phyloP scores from a whole-genome alignment of 2,113 vertebrate species.

The Panthera uncia region DNA sequence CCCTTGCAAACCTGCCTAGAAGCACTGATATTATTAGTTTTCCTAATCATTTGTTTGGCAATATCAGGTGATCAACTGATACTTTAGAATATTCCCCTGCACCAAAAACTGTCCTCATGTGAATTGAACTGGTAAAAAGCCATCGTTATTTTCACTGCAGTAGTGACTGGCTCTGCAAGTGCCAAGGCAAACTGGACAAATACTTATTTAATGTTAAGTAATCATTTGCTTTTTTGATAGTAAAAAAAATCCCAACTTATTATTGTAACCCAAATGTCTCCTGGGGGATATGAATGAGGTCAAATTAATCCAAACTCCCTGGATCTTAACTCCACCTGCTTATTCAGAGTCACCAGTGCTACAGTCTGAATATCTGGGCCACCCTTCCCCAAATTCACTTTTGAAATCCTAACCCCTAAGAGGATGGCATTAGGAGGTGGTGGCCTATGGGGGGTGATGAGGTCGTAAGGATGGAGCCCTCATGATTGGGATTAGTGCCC shows the following conservation, averaged over 20 bases:
- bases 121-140: not conserved
- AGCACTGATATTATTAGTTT: not conserved
- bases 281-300: constrained; percentile 6
- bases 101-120: not conserved
- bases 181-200: constrained; percentile 29
- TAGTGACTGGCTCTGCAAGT: not conserved
- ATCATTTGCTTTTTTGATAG: constrained; percentile 37
- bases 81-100: not conserved
- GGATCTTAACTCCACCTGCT: not conserved
- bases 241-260: constrained; percentile 32
- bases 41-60: not conserved
- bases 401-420: not conserved
- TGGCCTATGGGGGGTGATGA: not conserved
- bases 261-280: constrained; percentile 6
- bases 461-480: not conserved
- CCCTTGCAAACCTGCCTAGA: constrained; percentile 25
- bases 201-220: constrained; percentile 37
- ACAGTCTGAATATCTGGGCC: not conserved
- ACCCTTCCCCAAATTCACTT: not conserved
- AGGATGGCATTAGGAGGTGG: not conserved
- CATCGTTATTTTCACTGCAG: not conserved
- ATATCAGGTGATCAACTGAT: not conserved
- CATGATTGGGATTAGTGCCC: not conserved
- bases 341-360: not conserved
- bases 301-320: not conserved